phyloP scores from a whole-genome alignment of 2,113 vertebrate species.

The Centropus bengalensis region DNA sequence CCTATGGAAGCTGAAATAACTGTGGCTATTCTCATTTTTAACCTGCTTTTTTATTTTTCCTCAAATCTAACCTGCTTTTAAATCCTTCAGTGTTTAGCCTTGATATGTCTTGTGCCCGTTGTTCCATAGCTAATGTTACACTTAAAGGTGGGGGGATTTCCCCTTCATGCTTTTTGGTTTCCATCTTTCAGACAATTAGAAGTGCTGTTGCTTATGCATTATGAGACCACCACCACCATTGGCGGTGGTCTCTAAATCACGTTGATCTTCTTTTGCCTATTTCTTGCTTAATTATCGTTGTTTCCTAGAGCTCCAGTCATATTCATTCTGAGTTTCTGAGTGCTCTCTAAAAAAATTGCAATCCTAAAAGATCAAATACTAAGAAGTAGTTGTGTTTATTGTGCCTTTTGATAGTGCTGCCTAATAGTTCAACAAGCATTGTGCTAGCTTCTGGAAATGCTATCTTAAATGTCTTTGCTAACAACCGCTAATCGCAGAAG shows the following conservation, averaged over 20 bases:
- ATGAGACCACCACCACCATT: background rate
- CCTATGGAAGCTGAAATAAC: background rate
- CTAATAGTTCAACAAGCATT: background rate
- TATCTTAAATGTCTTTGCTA: background rate
- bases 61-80: background rate
- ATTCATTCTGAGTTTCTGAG: background rate
- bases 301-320: background rate
- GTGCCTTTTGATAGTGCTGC: background rate
- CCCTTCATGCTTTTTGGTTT: background rate
- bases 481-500: background rate
- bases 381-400: background rate
- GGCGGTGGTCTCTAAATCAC: background rate
- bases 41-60: background rate
- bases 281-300: background rate
- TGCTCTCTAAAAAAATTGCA: background rate
- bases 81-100: background rate
- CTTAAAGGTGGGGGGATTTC: background rate
- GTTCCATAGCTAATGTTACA: background rate
- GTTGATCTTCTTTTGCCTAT: background rate
- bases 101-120: background rate
- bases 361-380: background rate
- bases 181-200: background rate
- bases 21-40: background rate
- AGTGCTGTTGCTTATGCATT: background rate
- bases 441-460: background rate